Evolutionary conservation across 2,797 vertebrate genomes (phyloP), one percentile per base, ranked within the genome.

Genomic region (Serranus cabrilla): DNA sequence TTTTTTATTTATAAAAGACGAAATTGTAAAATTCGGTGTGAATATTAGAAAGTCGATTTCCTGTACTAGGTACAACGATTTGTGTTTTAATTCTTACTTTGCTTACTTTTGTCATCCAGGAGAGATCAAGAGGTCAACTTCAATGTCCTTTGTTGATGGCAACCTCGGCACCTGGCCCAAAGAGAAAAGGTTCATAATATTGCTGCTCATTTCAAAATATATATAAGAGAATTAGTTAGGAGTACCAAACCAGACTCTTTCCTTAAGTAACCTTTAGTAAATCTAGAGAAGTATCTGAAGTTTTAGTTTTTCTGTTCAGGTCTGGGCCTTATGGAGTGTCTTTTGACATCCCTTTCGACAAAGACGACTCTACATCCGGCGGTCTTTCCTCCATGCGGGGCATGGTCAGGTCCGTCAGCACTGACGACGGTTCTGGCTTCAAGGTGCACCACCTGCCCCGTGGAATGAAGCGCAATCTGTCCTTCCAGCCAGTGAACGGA

Each of bases 91-190:
- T 37, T 74, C 46, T 45, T 11, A 12, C 11, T 79, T 20, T 65
- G 13, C 27, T 63, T 57, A 27, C 85, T 21, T 92, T 64, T 85
- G 57, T 68, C 61, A 68, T 91, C 50, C 82, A 99, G 98, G 96
- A 91, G 95, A 96, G 82, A 99, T 99, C 85, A 97, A 96, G 89
- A 96, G 97, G 84, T 99, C 98, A 69, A 94, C 96, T 18, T 99
- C 98, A 49, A 97, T 99, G 98, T 99, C 98, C 59, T 98, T 99
- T 23, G 96, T 98, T 58, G 98, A 99, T 86, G 96, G 97, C 25
- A 96, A 97, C 85, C 95, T 97, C 51, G 97, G 97, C 58, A 99
- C 98, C 0, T 99, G 98, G 98, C 98, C 97, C 65, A 99, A 99
- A 94, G 98, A 99, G 82, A 99, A 98, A 92, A 95, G 97, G 98